Conservation (phyloP, 2,888 invertebrate species). For the Hirtodrosophila cameraria region DNA sequence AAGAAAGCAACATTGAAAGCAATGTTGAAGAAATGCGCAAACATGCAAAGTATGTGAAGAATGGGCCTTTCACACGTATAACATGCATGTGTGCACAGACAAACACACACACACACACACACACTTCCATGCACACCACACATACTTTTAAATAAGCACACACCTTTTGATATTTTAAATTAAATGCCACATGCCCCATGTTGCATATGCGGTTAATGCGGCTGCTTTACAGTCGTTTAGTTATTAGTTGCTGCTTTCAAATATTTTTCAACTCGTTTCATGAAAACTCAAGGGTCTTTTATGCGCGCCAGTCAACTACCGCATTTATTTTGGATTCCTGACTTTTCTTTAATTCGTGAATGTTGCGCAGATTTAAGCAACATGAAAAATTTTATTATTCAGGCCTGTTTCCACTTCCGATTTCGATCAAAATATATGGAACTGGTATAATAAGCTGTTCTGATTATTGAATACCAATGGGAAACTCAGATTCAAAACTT, state of each 20-base stretch:
- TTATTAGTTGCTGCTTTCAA: slow-evolving; percentile 11
- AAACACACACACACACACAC: slow-evolving; percentile 6
- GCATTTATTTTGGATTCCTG: too few relatives aligned
- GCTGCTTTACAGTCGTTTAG: slow-evolving; percentile 3
- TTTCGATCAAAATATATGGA: too few relatives aligned
- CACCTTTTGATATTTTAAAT: slow-evolving; percentile 46
- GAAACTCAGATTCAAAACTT: too few relatives aligned
- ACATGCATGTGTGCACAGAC: neutral
- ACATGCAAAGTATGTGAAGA: slow-evolving; percentile 67
- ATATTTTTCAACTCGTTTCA: neutral
- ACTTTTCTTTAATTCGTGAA: too few relatives aligned
- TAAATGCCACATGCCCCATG: slow-evolving; percentile 29
- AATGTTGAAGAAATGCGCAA: slow-evolving; percentile 28
- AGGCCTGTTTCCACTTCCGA: too few relatives aligned
- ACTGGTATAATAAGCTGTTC: too few relatives aligned
- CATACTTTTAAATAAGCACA: neutral
- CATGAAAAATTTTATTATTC: too few relatives aligned
- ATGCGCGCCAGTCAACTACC: neutral
- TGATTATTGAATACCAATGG: too few relatives aligned
- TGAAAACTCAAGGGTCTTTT: slow-evolving; percentile 1
- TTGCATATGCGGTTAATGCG: slow-evolving; percentile 21
- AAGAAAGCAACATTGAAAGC: slow-evolving; percentile 69
- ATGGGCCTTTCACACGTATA: slow-evolving; percentile 65
- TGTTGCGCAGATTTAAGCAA: too few relatives aligned
- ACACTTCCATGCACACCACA: neutral